These are phyloP conservation scores for Cataglyphis albicans DNA, from an alignment of 2,888 invertebrate genomes.

Conservation along the genomic window DNA sequence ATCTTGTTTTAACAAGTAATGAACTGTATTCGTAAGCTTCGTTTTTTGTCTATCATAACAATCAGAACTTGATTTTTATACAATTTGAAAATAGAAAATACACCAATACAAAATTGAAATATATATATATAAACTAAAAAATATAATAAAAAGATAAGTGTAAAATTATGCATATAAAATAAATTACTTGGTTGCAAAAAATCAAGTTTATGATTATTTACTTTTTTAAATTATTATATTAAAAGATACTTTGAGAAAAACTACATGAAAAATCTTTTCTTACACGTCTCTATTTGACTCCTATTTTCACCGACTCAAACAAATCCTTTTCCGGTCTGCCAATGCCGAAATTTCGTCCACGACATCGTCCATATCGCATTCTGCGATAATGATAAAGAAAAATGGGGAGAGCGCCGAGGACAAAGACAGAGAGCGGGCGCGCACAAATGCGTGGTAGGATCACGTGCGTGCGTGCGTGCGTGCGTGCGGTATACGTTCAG, in stretches of 20 bases:
- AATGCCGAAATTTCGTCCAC: conserved; percentile 24
- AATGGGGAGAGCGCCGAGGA: conserved; percentile 31
- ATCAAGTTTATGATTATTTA: background rate
- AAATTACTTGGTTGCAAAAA: background rate
- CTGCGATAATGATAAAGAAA: conserved; percentile 45
- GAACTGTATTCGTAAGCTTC: conserved; percentile 18
- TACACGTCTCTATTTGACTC: conserved; percentile 1
- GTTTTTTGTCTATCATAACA: conserved; percentile 12
- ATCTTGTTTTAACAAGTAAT: conserved; percentile 40
- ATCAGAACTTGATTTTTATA: conserved; percentile 22
- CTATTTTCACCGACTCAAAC: background rate
- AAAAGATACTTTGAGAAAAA: background rate
- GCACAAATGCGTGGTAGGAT: conserved; percentile 63
- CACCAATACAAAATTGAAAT: background rate
- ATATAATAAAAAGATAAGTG: background rate
- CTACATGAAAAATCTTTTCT: background rate
- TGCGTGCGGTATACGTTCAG: conserved; percentile 55
- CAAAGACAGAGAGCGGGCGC: conserved; percentile 51
- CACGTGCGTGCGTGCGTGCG: conserved; percentile 61
- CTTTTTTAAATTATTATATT: background rate
- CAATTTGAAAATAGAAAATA: background rate
- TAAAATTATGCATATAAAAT: background rate
- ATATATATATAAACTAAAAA: background rate
- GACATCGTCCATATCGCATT: conserved; percentile 1
- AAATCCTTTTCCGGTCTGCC: background rate